These are phyloP conservation scores for Rissa tridactyla DNA, from an alignment of 2,113 vertebrate genomes.

Conservation along the genomic window DNA sequence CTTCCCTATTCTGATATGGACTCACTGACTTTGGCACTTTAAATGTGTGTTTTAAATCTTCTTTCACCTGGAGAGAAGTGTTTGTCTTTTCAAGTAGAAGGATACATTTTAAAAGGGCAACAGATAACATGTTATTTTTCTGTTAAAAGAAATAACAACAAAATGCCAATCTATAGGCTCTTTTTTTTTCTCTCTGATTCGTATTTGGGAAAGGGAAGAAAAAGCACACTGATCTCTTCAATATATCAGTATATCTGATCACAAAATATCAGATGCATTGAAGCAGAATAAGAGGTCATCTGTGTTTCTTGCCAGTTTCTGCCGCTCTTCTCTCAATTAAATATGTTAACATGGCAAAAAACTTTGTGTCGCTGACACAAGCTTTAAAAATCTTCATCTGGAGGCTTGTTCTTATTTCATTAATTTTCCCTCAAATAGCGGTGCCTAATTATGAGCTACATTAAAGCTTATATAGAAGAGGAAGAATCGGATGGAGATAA, in stretches of 20 bases:
- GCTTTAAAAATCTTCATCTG: background rate
- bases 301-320: background rate
- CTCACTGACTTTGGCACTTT: background rate
- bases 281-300: background rate
- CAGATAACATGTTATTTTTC: background rate
- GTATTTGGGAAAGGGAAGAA: background rate
- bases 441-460: slow-evolving; percentile 18
- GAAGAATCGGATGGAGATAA: background rate
- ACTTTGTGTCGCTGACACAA: background rate
- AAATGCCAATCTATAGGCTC: fast-evolving
- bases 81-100: background rate
- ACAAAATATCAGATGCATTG: background rate
- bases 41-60: background rate
- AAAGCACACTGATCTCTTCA: background rate
- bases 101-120: background rate
- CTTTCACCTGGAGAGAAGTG: background rate
- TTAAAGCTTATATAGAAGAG: slow-evolving; percentile 7
- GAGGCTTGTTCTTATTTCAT: slow-evolving; percentile 26
- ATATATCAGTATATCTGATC: background rate
- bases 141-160: background rate
- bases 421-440: background rate
- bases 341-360: background rate
- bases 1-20: background rate
- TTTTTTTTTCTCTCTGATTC: background rate
- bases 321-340: background rate